Evolutionary conservation across 1,140 invertebrate species (phyloP), one percentile per base, ranked within the genome.

Genomic region (Chrysopa pallens): DNA sequence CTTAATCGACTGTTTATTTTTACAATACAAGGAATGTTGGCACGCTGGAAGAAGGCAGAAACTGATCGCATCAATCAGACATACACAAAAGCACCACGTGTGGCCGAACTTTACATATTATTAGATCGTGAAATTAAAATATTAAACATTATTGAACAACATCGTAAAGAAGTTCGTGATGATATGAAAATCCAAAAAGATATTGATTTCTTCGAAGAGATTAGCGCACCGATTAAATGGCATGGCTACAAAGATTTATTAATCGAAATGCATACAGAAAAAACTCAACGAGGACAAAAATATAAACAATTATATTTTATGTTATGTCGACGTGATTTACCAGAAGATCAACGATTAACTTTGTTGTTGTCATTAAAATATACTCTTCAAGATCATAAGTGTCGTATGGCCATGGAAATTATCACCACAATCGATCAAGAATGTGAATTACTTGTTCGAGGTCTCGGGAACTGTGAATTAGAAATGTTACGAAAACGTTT

Each of bases 111-210:
- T 53, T 67, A 64, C 36, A 54, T 70, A 27, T n/a, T n/a, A n/a
- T n/a, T n/a, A n/a, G 68, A 76, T 36, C 76, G 74, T 55, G 74
- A 76, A 52, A 69, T 78, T 7, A 65, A 73, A 50, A 62, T 78
- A 52, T 55, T 80, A 2, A 64, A 66, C 11, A 66, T 67, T 9
- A 70, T 80, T 15, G 74, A 77, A 44, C 64, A 64, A 38, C 70
- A n/a, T 35, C 61, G 70, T 48, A 59, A 65, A 6, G 63, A 68
- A 48, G 56, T 75, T 11, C 69, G 63, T 50, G 65, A 69, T 48
- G 68, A 70, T 33, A 60, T 60, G 40, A 55, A 54, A 37, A 66
- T 68, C 42, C 62, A 66, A 29, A 70, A 67, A 48, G 65, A 70
- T 37, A 57, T 71, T 27, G 60, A 62, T 38, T 73, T 79, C 51